Conservation (phyloP, 2,888 invertebrate genomes). For the Siphlonurus alternatus region DNA sequence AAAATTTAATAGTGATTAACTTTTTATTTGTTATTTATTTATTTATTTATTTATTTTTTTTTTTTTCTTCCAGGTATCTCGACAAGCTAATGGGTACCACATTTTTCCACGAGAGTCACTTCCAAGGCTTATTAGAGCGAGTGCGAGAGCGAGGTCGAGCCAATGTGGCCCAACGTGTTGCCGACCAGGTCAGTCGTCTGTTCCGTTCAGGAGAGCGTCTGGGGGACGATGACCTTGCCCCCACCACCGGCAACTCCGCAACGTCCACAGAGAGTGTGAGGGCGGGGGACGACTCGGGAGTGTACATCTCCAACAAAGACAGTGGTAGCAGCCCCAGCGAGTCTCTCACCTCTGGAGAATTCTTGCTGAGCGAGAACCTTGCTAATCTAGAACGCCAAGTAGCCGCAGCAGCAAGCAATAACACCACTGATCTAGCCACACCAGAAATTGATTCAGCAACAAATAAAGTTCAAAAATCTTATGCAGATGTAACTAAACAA, state of each 20-base stretch:
- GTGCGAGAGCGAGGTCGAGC: constrained; percentile 54
- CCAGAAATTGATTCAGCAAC: not conserved
- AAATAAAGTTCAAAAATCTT: not conserved
- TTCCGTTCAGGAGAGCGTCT: constrained; percentile 24
- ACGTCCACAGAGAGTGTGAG: constrained; percentile 5
- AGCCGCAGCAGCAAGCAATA: constrained; percentile 8
- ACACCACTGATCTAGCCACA: not conserved
- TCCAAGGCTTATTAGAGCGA: constrained; percentile 54
- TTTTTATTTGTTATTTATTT: not conserved
- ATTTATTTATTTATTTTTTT: constrained; percentile 1
- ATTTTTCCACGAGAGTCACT: constrained; percentile 70
- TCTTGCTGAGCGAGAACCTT: constrained; percentile 23
- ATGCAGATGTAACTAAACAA: not conserved
- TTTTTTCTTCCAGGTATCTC: constrained; percentile 37
- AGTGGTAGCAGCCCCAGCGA: constrained; percentile 9
- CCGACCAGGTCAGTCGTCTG: constrained; percentile 44
- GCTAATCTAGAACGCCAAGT: constrained; percentile 15
- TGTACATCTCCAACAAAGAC: constrained; percentile 26
- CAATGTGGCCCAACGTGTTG: constrained; percentile 49
- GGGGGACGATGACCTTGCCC: constrained; percentile 18
- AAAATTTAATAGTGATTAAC: not conserved
- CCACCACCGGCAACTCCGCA: not conserved
- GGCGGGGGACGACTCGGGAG: constrained; percentile 24
- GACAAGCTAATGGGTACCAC: constrained; percentile 72
- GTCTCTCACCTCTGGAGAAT: constrained; percentile 20